Evolutionary conservation across 2,888 invertebrate genomes (phyloP).

Genomic region (Syritta pipiens): DNA sequence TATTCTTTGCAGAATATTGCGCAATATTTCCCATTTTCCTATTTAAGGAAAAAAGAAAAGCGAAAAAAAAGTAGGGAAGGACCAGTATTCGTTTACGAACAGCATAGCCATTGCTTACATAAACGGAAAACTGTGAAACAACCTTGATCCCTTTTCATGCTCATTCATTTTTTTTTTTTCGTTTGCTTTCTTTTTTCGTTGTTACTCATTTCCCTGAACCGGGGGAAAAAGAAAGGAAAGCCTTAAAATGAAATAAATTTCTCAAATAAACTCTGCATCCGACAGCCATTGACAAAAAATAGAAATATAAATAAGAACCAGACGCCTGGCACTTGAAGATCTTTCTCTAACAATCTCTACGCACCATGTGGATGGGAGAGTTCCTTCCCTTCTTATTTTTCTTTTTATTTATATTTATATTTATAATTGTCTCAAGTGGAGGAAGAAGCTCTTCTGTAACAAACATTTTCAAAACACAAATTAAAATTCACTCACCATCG

Average conservation of each 20-base stretch:
- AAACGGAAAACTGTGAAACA: conserved; percentile 59
- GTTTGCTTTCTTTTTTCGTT: conserved; percentile 14
- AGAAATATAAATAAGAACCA: conserved; percentile 21
- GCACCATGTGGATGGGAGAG: conserved; percentile 42
- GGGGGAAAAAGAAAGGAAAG: not conserved
- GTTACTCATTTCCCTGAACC: not conserved
- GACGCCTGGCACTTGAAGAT: conserved; percentile 55
- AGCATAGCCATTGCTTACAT: conserved; percentile 60
- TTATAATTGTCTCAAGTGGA: too few species aligned
- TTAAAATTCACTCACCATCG: conserved; percentile 40
- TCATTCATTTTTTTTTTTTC: conserved; percentile 50
- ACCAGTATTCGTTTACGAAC: conserved; percentile 29
- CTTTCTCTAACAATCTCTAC: not conserved
- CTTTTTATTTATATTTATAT: too few species aligned
- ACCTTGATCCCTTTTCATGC: conserved; percentile 67
- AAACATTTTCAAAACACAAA: not conserved
- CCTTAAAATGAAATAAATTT: conserved; percentile 42
- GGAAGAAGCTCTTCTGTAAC: too few species aligned
- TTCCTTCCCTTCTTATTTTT: too few species aligned
- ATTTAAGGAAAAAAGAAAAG: not conserved
- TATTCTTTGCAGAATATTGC: conserved; percentile 62
- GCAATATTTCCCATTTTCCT: conserved; percentile 53
- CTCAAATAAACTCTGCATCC: conserved; percentile 32
- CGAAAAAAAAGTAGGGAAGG: conserved; percentile 36
- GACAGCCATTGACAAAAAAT: conserved; percentile 7